Conservation (phyloP, 2,888 invertebrate genomes). For the Heliconius charithonia region DNA sequence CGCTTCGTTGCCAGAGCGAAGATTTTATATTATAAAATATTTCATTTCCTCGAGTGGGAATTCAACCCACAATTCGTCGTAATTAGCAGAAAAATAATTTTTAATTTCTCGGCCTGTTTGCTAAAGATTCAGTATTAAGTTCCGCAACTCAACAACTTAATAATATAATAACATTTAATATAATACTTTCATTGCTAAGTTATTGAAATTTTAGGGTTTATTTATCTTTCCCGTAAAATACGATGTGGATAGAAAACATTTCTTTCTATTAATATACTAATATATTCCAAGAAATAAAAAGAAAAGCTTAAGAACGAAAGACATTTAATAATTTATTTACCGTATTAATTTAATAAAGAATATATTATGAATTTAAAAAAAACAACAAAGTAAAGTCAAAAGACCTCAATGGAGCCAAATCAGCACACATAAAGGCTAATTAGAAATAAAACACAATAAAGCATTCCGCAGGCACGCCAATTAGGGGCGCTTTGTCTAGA, state of each 20-base stretch:
- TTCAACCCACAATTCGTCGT: no score
- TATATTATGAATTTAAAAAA: background rate
- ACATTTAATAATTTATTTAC: background rate
- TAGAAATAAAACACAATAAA: conserved; percentile 28
- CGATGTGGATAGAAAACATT: no score
- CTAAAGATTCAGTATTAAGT: no score
- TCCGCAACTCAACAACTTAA: no score
- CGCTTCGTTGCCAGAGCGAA: background rate
- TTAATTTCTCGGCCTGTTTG: no score
- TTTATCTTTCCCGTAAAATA: no score
- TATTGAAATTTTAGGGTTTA: no score
- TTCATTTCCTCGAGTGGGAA: background rate
- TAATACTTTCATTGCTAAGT: no score
- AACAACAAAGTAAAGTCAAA: background rate
- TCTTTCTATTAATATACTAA: background rate
- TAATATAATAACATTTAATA: no score
- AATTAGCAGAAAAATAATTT: no score
- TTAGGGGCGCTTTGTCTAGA: conserved; percentile 42
- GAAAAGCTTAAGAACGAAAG: background rate
- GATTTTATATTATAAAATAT: background rate
- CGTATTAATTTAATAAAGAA: no score
- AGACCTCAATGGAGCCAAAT: conserved; percentile 14
- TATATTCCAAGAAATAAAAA: background rate
- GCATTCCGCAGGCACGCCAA: conserved; percentile 30
- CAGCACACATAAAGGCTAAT: conserved; percentile 25